phyloP scores from a whole-genome alignment of 2,797 vertebrate species.

The Tangara arthus region DNA sequence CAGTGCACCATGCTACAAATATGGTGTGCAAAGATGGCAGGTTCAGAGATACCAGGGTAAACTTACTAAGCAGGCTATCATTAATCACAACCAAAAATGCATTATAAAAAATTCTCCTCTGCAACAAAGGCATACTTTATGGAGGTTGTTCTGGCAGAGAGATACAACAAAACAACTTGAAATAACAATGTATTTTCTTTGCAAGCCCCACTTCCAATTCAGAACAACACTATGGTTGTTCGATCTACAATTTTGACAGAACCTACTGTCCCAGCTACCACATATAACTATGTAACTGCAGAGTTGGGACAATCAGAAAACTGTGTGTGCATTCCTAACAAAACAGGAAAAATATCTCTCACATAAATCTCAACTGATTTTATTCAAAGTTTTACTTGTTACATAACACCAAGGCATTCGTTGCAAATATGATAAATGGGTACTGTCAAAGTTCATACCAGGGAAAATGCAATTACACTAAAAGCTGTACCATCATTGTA shows the following conservation, averaged over 20 bases:
- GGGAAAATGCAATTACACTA: background rate
- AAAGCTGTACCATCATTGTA: background rate
- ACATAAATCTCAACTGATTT: background rate
- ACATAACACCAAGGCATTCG: background rate
- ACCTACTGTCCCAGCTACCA: background rate
- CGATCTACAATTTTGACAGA: background rate
- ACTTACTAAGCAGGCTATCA: background rate
- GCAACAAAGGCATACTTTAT: background rate
- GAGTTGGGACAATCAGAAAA: background rate
- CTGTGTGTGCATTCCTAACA: background rate
- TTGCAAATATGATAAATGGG: background rate
- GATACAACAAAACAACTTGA: background rate
- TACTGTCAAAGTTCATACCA: background rate
- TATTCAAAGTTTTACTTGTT: background rate
- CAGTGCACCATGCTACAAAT: background rate
- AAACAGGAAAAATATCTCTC: background rate
- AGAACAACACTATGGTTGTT: background rate
- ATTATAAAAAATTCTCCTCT: background rate
- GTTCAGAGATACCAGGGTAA: background rate
- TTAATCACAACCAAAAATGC: background rate
- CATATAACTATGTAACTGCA: background rate
- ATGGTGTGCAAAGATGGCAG: accelerated
- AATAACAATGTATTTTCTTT: background rate
- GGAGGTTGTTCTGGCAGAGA: background rate
- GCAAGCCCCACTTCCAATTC: background rate